These are phyloP conservation scores for Colistium nudipinnis DNA, from an alignment of 2,113 vertebrate genomes.

Conservation along the genomic window DNA sequence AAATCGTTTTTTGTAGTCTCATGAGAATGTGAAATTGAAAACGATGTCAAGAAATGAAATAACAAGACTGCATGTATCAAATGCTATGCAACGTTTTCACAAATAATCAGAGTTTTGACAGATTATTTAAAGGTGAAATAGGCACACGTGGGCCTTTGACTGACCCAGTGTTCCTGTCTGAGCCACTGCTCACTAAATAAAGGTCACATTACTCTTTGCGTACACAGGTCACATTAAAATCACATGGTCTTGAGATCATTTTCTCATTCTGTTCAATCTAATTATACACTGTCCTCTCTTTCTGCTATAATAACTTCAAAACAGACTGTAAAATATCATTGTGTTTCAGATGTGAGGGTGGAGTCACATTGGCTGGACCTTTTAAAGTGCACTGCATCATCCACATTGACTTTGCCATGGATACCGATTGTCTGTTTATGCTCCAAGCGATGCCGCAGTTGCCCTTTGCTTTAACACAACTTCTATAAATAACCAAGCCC, in stretches of 20 bases:
- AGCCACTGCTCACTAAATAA: background rate
- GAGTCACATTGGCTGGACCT: conserved; percentile 56
- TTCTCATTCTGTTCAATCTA: conserved; percentile 5
- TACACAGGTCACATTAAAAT: conserved; percentile 26
- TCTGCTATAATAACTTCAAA: conserved; percentile 2
- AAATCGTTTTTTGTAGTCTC: no score
- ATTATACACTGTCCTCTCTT: background rate
- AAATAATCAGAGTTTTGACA: no score
- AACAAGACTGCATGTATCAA: no score
- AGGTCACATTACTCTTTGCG: conserved; percentile 20
- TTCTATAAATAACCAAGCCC: conserved; percentile 41
- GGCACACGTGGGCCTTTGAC: no score
- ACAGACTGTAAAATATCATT: conserved; percentile 13
- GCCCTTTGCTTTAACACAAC: conserved; percentile 40
- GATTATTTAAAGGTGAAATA: background rate
- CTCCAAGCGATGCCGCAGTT: conserved; percentile 40
- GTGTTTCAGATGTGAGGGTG: conserved; percentile 32
- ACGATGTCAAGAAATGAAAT: no score
- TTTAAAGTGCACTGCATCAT: conserved; percentile 47
- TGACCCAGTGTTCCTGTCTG: background rate
- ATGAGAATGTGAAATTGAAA: no score
- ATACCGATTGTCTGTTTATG: conserved; percentile 43
- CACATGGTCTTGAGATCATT: conserved; percentile 9
- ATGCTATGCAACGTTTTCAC: no score
- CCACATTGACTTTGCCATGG: conserved; percentile 50